Percentiles rank a stretch among this genome's conserved stretches.
These are phyloP conservation scores for Lepidotrigona ventralis DNA, from an alignment of 1,140 invertebrate genomes.

Conservation along the genomic window DNA sequence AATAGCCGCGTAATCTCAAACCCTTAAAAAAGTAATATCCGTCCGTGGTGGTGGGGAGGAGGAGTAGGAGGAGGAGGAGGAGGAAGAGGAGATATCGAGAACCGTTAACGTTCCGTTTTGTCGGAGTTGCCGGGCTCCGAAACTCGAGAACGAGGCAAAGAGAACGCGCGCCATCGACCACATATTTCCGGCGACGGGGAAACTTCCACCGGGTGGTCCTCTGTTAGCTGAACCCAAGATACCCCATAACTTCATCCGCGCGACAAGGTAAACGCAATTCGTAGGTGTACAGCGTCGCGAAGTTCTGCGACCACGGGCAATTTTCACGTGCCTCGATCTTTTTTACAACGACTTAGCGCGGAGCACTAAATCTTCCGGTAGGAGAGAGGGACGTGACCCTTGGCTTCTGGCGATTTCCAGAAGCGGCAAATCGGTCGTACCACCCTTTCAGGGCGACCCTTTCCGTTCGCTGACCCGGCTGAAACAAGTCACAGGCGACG, in stretches of 20 bases:
- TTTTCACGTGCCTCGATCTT: slow-evolving; percentile 1
- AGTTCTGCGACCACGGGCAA: slow-evolving; percentile 14
- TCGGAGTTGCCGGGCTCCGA: not conserved
- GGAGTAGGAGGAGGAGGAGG: no score
- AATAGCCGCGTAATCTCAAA: not conserved
- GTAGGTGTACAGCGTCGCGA: slow-evolving; percentile 7
- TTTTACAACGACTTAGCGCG: not conserved
- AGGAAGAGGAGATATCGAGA: not conserved
- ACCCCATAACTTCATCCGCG: slow-evolving; percentile 16
- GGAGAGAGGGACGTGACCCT: not conserved
- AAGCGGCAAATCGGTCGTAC: not conserved
- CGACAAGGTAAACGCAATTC: slow-evolving; percentile 23
- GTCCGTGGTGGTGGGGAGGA: no score
- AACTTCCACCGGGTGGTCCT: not conserved
- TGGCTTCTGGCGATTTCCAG: not conserved
- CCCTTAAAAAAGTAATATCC: not conserved
- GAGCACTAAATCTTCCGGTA: slow-evolving; percentile 3
- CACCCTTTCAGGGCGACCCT: not conserved
- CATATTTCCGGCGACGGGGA: not conserved
- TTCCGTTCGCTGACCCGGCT: not conserved
- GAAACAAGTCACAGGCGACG: not conserved
- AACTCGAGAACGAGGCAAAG: not conserved
- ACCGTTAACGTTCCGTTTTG: not conserved
- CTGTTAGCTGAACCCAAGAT: not conserved
- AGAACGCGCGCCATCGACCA: not conserved